Evolutionary conservation across 2,797 vertebrate species (phyloP), one percentile per base, ranked within the genome.

Genomic region (Aldrovandia affinis): DNA sequence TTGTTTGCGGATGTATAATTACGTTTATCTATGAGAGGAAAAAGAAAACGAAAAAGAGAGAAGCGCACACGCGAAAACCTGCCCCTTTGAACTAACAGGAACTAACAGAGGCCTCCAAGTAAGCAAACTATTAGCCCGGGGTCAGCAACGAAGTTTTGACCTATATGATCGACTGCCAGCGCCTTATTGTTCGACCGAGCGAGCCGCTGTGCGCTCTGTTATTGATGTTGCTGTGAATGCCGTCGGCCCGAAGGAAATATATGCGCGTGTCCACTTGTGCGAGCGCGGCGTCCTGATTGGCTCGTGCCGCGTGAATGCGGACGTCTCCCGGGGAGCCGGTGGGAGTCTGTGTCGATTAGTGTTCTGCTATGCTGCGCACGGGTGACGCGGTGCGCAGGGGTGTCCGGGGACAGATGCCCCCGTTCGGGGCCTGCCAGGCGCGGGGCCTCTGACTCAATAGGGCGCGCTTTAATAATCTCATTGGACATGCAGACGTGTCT

Each of bases 401-500:
- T 22, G 63, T 28, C 18, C n/a, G 54, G 55, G 54, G 83, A 89
- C 86, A 81, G 83, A 90, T 89, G 87, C 36, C 14, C 39, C 77
- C 55, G 50, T 36, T 14, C 39, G 77, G n/a, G 39, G 8, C 52
- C 80, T 78, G 78, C 82, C 73, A 42, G 78, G 63, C 85, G 52
- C 42, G 47, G 4, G 61, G 47, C 33, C 42, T 50, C 70, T 42
- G 81, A 85, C 65, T 81, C 59, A 84, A 70, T 82, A 80, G 44
- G 77, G 75, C 81, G 70, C 54, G 81, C 80, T 78, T 44, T 65
- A 83, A 80, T 87, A 89, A 87, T 88, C 84, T 82, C 54, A 89
- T 92, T 90, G 89, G 81, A 80, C 78, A 63, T 87, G 78, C 84
- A 83, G 65, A 90, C 86, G 85, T 90, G 90, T 89, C 87, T 89